Conservation (phyloP, 2,888 invertebrate genomes). For the Zele albiditarsus region DNA sequence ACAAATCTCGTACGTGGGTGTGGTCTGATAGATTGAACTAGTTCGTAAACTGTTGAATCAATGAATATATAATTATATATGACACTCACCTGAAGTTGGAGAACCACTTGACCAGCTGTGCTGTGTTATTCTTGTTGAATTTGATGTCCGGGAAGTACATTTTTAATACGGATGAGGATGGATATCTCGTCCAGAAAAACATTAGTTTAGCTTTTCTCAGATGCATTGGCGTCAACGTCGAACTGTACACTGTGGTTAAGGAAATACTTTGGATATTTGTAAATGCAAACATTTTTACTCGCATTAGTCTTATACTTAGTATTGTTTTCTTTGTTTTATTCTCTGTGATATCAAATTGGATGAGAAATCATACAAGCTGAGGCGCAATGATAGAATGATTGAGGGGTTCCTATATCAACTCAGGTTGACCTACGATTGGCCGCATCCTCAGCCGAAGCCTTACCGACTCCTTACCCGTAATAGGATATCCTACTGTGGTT, state of each 20-base stretch:
- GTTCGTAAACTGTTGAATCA: background rate
- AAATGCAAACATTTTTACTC: constrained; percentile 30
- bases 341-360: constrained; percentile 70
- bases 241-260: constrained; percentile 93
- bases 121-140: constrained; percentile 99
- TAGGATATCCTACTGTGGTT: constrained; percentile 72
- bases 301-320: constrained; percentile 42
- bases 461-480: constrained; percentile 71
- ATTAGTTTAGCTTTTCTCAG: constrained; percentile 99
- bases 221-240: constrained; percentile 99
- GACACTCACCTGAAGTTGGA: constrained; percentile 95
- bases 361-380: constrained; percentile 73
- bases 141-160: constrained; percentile 99
- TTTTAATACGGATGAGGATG: constrained; percentile 98
- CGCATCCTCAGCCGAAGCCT: constrained; percentile 72
- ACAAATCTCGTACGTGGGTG: background rate
- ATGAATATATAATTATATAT: constrained; percentile 29
- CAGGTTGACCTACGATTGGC: constrained; percentile 71
- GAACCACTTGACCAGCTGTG: constrained; percentile 99
- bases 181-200: constrained; percentile 99
- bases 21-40: background rate
- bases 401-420: constrained; percentile 56
- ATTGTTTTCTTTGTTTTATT: constrained; percentile 62
- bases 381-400: constrained; percentile 49
- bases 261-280: constrained; percentile 73